Base-by-base conservation (phyloP, 2,113 vertebrate species). In the Eulemur rufifrons region DNA sequence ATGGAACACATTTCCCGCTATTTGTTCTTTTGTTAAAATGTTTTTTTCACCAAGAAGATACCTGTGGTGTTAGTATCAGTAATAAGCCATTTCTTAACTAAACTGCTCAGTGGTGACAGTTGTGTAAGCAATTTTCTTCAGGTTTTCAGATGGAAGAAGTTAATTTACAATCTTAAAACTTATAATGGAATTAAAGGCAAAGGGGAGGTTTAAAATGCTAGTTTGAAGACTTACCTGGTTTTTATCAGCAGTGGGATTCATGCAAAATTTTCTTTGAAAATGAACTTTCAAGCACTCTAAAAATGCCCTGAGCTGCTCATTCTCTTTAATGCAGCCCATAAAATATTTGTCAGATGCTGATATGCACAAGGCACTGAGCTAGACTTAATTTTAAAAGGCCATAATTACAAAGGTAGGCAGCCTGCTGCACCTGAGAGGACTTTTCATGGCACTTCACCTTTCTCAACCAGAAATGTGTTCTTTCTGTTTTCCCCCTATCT, bases 241-340 rank as follows among this genome's bases (percentile, higher is more conserved):
- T 82, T 63, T 77, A 15, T 86, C 78, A 37, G 52, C 32, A 15
- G n/a, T 66, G 25, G n/a, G 29, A 66, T n/a, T 86, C 27, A 37
- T 64, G 21, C 18, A 76, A 69, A 87, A 37, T 71, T 94, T 95
- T 94, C 64, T 91, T 85, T 92, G 73, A 89, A 89, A 92, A 92
- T 39, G 64, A 69, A 37, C 29, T 96, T n/a, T 20, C 86, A 59
- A 76, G 20, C 34, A 82, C 52, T 94, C 74, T 50, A 76, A 77
- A 45, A 92, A 82, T 89, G 25, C 66, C 45, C 34, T n/a, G 0
- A 2, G 7, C 10, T 89, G 42, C 37, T 84, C n/a, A 4, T 85
- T 91, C 88, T 71, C 50, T 93, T 91, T 56, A 64, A 95, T 81
- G 74, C 47, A 74, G 50, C 47, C 56, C 27, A 74, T 88, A 66